Percentiles rank a stretch among this genome's conserved stretches.
phyloP scores from a whole-genome alignment of 2,888 invertebrate species.

The Coelopa pilipes region DNA sequence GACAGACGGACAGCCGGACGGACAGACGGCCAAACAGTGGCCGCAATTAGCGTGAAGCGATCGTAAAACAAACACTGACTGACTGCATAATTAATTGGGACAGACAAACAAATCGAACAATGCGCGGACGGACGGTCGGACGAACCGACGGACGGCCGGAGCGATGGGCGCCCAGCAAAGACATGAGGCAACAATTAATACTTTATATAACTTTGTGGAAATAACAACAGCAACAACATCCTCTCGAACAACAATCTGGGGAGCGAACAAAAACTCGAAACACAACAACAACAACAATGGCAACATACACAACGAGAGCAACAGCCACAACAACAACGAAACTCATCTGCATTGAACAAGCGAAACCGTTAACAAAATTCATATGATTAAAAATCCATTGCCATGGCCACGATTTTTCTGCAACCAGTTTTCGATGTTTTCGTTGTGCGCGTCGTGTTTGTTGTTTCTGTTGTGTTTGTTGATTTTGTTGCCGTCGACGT shows the following conservation, averaged over 20 bases:
- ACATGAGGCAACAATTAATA: conserved; percentile 19
- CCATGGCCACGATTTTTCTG: conserved; percentile 50
- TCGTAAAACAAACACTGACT: not conserved
- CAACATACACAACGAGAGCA: conserved; percentile 21
- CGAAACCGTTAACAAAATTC: conserved; percentile 34
- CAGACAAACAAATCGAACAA: not conserved
- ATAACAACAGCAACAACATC: conserved; percentile 31
- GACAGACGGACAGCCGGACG: too few relatives aligned
- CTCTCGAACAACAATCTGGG: too few relatives aligned
- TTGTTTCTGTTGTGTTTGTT: conserved; percentile 7
- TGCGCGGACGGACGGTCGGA: too few relatives aligned
- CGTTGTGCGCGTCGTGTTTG: too few relatives aligned
- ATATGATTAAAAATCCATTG: conserved; percentile 53
- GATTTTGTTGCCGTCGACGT: not conserved
- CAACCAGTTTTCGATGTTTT: conserved; percentile 6
- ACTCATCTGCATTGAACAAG: conserved; percentile 21
- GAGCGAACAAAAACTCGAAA: too few relatives aligned
- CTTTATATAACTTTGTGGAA: not conserved
- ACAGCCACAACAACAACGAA: conserved; percentile 17
- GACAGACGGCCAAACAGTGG: too few relatives aligned
- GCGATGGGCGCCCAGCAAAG: not conserved
- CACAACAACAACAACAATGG: not conserved
- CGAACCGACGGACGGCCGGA: too few relatives aligned
- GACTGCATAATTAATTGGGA: not conserved
- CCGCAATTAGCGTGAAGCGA: conserved; percentile 4